A percentile compares a stretch with the other conserved stretches of the same genome.
These are phyloP conservation scores for Troglohyphantes excavatus DNA, from an alignment of 2,888 invertebrate species.

Conservation along the genomic window DNA sequence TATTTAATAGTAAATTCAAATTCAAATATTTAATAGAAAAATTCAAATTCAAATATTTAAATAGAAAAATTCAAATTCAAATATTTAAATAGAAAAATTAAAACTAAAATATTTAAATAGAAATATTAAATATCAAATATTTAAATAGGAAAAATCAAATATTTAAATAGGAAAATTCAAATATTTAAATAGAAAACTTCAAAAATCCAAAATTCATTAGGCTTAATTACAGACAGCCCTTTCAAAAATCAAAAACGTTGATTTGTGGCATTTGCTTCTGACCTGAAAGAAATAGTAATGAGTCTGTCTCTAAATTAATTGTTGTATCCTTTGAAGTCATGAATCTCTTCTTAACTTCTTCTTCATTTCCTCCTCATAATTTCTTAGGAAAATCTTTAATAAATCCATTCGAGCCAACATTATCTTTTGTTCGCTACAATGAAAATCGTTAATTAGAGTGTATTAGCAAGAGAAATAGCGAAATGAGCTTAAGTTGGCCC, in stretches of 20 bases:
- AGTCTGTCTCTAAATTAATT: slow-evolving; percentile 55
- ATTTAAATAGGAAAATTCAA: too few species aligned
- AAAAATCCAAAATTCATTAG: too few species aligned
- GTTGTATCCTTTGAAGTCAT: slow-evolving; percentile 48
- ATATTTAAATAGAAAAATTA: too few species aligned
- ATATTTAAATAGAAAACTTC: too few species aligned
- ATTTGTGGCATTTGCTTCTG: slow-evolving; percentile 45
- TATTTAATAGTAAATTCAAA: too few species aligned
- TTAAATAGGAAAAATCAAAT: too few species aligned
- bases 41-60: too few species aligned
- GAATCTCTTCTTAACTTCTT: slow-evolving; percentile 50
- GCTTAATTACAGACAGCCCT: too few species aligned
- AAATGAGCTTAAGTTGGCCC: slow-evolving; percentile 51
- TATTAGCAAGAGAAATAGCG: slow-evolving; percentile 27
- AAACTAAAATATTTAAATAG: too few species aligned
- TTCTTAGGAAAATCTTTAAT: slow-evolving; percentile 59
- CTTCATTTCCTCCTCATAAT: slow-evolving; percentile 47
- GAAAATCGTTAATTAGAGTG: slow-evolving; percentile 45
- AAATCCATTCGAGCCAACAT: slow-evolving; percentile 45
- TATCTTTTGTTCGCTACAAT: slow-evolving; percentile 46
- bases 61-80: too few species aligned
- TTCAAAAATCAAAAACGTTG: background rate
- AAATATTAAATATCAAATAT: too few species aligned
- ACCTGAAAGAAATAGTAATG: slow-evolving; percentile 56
- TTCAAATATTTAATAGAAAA: too few species aligned